Conservation (phyloP, 2,797 vertebrate species). For the Hemibagrus guttatus region DNA sequence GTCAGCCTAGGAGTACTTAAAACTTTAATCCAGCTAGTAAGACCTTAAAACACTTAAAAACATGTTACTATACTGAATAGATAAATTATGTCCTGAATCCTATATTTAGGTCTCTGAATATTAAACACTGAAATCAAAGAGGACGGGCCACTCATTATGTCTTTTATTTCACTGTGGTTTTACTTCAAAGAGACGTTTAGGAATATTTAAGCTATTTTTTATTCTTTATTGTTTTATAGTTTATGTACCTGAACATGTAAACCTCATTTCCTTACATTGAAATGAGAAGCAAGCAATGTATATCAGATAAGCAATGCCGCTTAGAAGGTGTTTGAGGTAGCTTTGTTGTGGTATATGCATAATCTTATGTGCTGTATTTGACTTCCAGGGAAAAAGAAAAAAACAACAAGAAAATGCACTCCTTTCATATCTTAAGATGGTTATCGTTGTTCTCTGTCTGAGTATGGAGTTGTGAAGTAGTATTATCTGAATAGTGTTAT, state of each 20-base stretch:
- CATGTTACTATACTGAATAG: constrained; percentile 49
- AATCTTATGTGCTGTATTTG: not conserved
- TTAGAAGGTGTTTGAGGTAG: not conserved
- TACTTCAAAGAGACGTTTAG: not conserved
- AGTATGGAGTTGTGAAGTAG: not conserved
- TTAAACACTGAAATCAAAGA: constrained; percentile 53
- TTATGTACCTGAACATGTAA: not conserved
- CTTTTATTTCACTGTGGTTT: constrained; percentile 27
- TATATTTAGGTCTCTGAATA: constrained; percentile 34
- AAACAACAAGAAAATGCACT: not conserved
- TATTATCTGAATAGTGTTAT: not conserved
- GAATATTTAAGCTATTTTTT: not conserved
- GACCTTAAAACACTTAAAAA: constrained; percentile 46
- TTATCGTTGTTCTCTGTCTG: not conserved
- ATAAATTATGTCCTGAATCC: constrained; percentile 39
- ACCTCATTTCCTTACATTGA: not conserved
- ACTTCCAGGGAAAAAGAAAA: not conserved
- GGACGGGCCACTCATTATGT: constrained; percentile 27
- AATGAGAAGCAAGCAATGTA: not conserved
- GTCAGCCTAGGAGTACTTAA: constrained; percentile 31
- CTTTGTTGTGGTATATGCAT: not conserved
- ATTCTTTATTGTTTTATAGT: not conserved
- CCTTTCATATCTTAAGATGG: not conserved
- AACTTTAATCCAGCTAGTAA: constrained; percentile 23
- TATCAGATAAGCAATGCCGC: constrained; percentile 3